Evolutionary conservation across 2,888 invertebrate species (phyloP).

Genomic region (Protonemura montana): DNA sequence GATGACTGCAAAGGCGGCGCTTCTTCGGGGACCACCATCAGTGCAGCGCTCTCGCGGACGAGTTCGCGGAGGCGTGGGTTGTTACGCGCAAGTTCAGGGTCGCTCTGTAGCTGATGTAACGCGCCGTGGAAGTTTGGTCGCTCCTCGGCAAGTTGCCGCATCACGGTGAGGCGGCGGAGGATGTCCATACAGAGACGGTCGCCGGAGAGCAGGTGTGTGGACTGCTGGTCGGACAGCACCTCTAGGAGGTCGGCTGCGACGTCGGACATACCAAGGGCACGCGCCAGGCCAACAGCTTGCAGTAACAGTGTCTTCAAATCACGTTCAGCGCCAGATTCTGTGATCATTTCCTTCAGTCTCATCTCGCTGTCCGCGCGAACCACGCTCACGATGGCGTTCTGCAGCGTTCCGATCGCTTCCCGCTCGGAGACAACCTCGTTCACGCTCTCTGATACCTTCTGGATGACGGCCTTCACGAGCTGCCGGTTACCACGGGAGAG

Average conservation of each 20-base stretch:
- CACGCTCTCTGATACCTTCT: conserved; percentile 69
- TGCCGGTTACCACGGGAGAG: conserved; percentile 69
- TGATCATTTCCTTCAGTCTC: conserved; percentile 64
- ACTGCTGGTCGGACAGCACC: conserved; percentile 65
- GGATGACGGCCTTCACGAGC: conserved; percentile 67
- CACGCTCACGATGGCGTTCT: conserved; percentile 72
- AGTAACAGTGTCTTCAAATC: conserved; percentile 61
- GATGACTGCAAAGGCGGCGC: conserved; percentile 67
- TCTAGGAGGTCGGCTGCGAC: conserved; percentile 67
- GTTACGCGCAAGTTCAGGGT: conserved; percentile 72
- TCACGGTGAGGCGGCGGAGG: conserved; percentile 73
- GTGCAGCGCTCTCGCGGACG: conserved; percentile 75
- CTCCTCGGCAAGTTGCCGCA: conserved; percentile 74
- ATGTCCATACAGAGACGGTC: conserved; percentile 71
- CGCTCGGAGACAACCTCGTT: conserved; percentile 68
- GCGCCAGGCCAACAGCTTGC: conserved; percentile 74
- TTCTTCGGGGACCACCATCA: conserved; percentile 73
- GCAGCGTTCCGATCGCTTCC: conserved; percentile 70
- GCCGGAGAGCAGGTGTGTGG: conserved; percentile 64
- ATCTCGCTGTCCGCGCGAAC: conserved; percentile 70
- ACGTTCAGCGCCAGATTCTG: conserved; percentile 53
- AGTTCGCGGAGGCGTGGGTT: conserved; percentile 75
- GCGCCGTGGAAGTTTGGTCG: conserved; percentile 70
- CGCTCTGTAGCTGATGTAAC: conserved; percentile 68
- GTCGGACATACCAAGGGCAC: conserved; percentile 71